Conservation (phyloP, 2,888 invertebrate genomes). For the Trichopria drosophilae region DNA sequence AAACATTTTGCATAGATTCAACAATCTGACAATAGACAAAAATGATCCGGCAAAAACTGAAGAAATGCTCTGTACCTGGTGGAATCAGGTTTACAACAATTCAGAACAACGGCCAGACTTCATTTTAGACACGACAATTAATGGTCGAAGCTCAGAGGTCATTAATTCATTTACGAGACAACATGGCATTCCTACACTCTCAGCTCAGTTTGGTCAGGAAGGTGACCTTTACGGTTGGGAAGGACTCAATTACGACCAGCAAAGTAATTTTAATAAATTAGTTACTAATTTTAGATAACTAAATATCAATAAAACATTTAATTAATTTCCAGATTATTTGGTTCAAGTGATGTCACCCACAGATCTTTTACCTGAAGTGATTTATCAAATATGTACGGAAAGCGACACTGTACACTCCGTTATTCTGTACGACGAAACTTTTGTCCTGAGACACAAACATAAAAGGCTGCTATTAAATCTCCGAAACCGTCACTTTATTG, state of each 20-base stretch:
- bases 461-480: conserved; percentile 86
- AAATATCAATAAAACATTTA: no score
- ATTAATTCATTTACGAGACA: conserved; percentile 82
- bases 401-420: conserved; percentile 83
- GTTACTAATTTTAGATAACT: no score
- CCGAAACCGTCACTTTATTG: conserved; percentile 87
- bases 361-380: conserved; percentile 80
- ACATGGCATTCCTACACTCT: conserved; percentile 78
- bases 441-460: conserved; percentile 92
- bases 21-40: conserved; percentile 41
- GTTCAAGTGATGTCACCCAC: conserved; percentile 84
- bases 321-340: conserved; percentile 74
- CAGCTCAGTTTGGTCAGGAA: conserved; percentile 81
- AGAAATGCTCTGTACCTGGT: conserved; percentile 43
- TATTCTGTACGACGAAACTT: conserved; percentile 85
- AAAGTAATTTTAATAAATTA: no score
- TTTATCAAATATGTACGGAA: conserved; percentile 70
- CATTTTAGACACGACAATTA: conserved; percentile 79
- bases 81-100: conserved; percentile 56
- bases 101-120: conserved; percentile 74
- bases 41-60: conserved; percentile 40
- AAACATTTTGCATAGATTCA: conserved; percentile 40
- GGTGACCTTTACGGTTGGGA: conserved; percentile 80
- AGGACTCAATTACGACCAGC: conserved; percentile 68
- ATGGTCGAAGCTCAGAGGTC: conserved; percentile 79